Evolutionary conservation across 2,113 vertebrate genomes (phyloP), one percentile per base, ranked within the genome.

Genomic region (Kobus ellipsiprymnus): DNA sequence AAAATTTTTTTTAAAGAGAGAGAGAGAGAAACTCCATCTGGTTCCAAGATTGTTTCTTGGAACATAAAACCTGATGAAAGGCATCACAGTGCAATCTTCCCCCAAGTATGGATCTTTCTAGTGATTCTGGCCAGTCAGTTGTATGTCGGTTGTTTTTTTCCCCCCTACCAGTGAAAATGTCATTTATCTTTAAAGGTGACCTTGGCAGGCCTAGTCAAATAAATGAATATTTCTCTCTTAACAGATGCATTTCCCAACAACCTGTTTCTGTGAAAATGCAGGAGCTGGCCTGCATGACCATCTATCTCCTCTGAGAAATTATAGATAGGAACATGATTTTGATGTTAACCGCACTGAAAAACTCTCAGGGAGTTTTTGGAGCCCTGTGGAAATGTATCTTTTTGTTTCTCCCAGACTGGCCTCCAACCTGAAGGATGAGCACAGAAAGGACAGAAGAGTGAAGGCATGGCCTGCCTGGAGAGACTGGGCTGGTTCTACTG

Each of bases 101-200:
- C 52, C 44, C 33, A 64, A 44, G 33, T 11, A 7, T 9, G 36
- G 50, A 36, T 1, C 21, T 55, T 80, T 27, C 5, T 0, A 52
- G 40, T 12, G n/a, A 52, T 60, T 64, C 48, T n/a, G 30, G 10
- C 29, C 55, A 13, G 14, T 36, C 29, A 90, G 52, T 46, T 80
- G 23, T 8, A 74, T 3, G 7, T 33, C 1, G 2, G 6, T 36
- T 82, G 17, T 14, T 13, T 44, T 60, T 62, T 67, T 15, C 8
- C 6, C 21, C 7, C 60, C 9, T 50, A 55, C 44, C 14, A 97
- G 54, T 48, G 67, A 92, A 92, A 64, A 36, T 33, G 83, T 60
- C 6, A 59, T 77, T 80, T 78, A 87, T 67, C 11, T 92, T 94
- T 87, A 94, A 95, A 55, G 21, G 29, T 87, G 77, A 81, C 30